Conservation (phyloP, 2,797 vertebrate genomes). For the Pelochelys cantorii region DNA sequence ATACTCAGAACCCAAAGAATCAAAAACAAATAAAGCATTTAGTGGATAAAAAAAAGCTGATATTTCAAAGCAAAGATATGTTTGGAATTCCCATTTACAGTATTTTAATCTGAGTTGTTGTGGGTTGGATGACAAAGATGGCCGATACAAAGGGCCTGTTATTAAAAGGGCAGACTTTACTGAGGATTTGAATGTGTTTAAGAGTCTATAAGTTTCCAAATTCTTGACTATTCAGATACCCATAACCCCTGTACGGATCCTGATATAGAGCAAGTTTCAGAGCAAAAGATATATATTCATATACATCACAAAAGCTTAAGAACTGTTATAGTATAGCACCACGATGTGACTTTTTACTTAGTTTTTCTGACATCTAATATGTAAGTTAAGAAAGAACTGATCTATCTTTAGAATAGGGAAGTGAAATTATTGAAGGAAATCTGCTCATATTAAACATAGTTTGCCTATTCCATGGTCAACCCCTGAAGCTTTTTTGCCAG, state of each 20-base stretch:
- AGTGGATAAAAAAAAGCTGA: neutral
- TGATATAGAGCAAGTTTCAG: neutral
- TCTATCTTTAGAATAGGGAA: constrained; percentile 2
- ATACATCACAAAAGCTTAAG: neutral
- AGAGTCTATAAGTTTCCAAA: neutral
- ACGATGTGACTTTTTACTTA: neutral
- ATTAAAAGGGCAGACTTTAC: neutral
- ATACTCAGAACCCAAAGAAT: neutral
- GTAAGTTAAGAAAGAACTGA: neutral
- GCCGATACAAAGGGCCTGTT: neutral
- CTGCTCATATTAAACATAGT: neutral
- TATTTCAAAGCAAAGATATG: neutral
- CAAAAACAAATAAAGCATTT: neutral
- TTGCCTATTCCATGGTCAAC: neutral
- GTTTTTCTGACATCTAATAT: neutral
- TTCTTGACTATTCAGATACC: neutral
- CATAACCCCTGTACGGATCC: neutral
- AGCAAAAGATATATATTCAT: neutral
- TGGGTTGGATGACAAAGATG: neutral
- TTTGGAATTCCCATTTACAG: neutral
- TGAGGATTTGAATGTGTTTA: neutral
- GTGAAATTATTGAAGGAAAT: constrained; percentile 5
- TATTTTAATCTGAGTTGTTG: neutral
- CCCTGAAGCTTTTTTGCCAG: rapidly evolving
- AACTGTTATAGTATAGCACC: neutral